Evolutionary conservation across 2,888 invertebrate genomes (phyloP).

Genomic region (Lutraria lutraria): DNA sequence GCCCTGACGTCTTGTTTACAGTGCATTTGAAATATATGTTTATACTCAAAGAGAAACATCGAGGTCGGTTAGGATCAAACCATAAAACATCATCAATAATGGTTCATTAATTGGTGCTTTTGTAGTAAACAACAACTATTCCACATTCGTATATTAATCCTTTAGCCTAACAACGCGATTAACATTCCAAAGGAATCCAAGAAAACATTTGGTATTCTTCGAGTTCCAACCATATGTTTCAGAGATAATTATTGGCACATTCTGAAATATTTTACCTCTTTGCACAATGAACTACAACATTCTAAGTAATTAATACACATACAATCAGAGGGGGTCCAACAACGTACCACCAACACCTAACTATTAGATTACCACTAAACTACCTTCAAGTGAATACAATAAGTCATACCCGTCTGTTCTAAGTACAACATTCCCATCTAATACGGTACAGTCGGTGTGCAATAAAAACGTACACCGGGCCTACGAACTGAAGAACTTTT

Average conservation of each 20-base stretch:
- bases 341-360: not conserved
- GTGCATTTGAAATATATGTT: not conserved
- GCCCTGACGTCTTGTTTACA: not conserved
- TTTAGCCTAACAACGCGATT: not conserved
- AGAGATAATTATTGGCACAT: not conserved
- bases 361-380: slow-evolving; percentile 8
- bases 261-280: not conserved
- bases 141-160: not conserved
- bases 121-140: not conserved
- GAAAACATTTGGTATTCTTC: slow-evolving; percentile 1
- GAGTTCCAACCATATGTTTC: slow-evolving; percentile 1
- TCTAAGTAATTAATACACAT: not conserved
- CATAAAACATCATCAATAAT: not conserved
- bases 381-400: not conserved
- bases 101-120: not conserved
- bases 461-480: not conserved
- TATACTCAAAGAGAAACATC: not conserved
- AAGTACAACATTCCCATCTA: not conserved
- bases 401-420: not conserved
- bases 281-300: slow-evolving; percentile 1
- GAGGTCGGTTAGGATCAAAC: slow-evolving; percentile 11
- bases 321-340: not conserved
- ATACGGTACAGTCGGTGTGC: slow-evolving; percentile 2
- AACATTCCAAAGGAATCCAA: not conserved
- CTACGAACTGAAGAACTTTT: not conserved